Evolutionary conservation across 64 coral and sea anemone species (phyloP).

Genomic region (Montipora efflorescens): DNA sequence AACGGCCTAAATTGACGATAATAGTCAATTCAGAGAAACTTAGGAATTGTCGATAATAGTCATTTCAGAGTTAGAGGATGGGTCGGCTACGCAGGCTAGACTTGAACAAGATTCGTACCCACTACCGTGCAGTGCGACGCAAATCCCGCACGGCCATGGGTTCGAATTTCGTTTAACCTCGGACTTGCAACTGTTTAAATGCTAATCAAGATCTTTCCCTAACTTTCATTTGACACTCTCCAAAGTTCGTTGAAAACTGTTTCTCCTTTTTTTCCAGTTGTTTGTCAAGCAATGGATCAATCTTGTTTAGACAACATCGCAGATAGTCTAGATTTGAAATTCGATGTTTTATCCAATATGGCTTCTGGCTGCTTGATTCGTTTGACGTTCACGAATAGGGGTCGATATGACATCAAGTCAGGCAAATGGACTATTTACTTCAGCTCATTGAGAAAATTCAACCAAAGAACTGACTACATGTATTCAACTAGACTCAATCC

Average conservation of each 20-base stretch:
- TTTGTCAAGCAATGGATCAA: constrained; percentile 45
- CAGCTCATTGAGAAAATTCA: constrained; percentile 45
- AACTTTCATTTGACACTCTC: background rate
- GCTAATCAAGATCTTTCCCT: background rate
- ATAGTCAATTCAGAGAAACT: no score
- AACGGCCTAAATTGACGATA: no score
- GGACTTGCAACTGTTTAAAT: no score
- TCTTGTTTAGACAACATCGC: constrained; percentile 66
- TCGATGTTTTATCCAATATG: constrained; percentile 73
- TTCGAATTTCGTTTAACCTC: no score
- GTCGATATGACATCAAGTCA: constrained; percentile 11
- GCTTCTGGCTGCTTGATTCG: background rate
- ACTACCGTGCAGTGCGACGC: no score
- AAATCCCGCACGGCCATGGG: no score
- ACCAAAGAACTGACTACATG: background rate
- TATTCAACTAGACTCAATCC: background rate
- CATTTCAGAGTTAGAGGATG: no score
- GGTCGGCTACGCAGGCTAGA: no score
- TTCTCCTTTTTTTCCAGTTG: background rate
- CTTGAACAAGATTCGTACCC: no score
- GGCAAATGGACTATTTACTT: constrained; percentile 77
- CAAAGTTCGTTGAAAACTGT: background rate
- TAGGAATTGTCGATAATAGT: no score
- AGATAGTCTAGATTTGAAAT: constrained; percentile 48
- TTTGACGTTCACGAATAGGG: constrained; percentile 76